Evolutionary conservation across 2,113 vertebrate species (phyloP), one percentile per base, ranked within the genome.

Genomic region (Bufo bufo): DNA sequence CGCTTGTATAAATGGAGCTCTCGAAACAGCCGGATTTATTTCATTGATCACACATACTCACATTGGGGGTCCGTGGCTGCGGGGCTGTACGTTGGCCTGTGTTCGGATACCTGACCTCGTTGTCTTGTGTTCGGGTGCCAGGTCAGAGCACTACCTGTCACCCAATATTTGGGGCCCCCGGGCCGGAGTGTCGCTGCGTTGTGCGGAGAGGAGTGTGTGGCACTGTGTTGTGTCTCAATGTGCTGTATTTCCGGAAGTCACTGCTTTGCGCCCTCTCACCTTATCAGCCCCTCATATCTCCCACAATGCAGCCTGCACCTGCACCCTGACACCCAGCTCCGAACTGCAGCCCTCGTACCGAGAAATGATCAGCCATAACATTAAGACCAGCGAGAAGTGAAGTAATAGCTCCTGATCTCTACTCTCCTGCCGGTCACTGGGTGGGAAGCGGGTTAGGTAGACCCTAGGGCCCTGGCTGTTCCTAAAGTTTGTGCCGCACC

Each of bases 291-390:
- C 61, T 50, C 11, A 63, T 13, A 49, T 65, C 80, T 50, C 80
- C 80, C 80, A 66, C 79, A 80, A 33, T 58, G 49, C 77, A 59
- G n/a, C 54, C 45, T 0, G 16, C 79, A 82, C 58, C 79, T 82
- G 58, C 54, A 82, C 58, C 77, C 33, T n/a, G 47, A 20, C 49
- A 77, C 3, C n/a, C 12, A 47, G 43, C 2, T 9, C 71, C 8
- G 7, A 14, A 17, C 33, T 72, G 33, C 20, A 65, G 8, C 8
- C 33, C 33, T 33, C 33, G 33, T 33, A 33, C 33, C 33, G 33
- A 33, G 33, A 33, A 33, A 33, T 0, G 33, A 33, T 33, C 33
- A 33, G 33, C 33, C 33, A 33, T 33, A 33, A 33, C 33, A 33
- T 33, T 33, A 33, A 33, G 1, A 33, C 33, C 33, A 33, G 33